These are phyloP conservation scores for Eupeodes luniger DNA, from an alignment of 2,888 invertebrate species.

Conservation along the genomic window DNA sequence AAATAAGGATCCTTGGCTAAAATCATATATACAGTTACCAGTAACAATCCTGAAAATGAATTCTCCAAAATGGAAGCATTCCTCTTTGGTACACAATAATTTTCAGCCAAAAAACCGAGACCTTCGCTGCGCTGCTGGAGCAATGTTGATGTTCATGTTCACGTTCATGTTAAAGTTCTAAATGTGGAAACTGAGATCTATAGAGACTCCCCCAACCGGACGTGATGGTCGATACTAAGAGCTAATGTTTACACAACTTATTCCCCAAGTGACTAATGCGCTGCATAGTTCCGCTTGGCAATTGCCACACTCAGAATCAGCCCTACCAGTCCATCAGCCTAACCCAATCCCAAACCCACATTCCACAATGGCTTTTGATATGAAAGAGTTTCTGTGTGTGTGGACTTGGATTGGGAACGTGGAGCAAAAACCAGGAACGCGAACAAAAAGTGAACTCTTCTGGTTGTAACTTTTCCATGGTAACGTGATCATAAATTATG, in stretches of 20 bases:
- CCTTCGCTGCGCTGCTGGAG: background rate
- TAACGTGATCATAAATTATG: slow-evolving; percentile 67
- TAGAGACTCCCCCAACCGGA: slow-evolving; percentile 59
- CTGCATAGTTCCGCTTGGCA: background rate
- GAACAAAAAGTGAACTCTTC: slow-evolving; percentile 6
- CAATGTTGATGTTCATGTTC: background rate
- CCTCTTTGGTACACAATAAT: slow-evolving; percentile 2
- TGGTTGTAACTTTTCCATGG: slow-evolving; percentile 41
- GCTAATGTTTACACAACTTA: slow-evolving; percentile 63
- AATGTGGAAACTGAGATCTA: slow-evolving; percentile 35
- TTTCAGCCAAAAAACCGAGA: background rate
- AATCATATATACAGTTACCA: background rate
- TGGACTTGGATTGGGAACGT: background rate
- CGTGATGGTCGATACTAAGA: slow-evolving; percentile 57
- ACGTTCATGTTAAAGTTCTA: background rate
- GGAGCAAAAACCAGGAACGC: background rate
- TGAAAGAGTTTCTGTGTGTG: background rate
- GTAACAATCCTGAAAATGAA: slow-evolving; percentile 29
- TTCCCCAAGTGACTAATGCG: slow-evolving; percentile 55
- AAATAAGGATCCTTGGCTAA: slow-evolving; percentile 4
- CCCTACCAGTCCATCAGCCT: too few relatives aligned
- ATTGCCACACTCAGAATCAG: background rate
- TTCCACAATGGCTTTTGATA: background rate
- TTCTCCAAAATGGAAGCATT: slow-evolving; percentile 26
- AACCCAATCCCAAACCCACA: too few relatives aligned